Base-by-base conservation (phyloP, 2,888 invertebrate genomes). In the Drosophila buzzatii region DNA sequence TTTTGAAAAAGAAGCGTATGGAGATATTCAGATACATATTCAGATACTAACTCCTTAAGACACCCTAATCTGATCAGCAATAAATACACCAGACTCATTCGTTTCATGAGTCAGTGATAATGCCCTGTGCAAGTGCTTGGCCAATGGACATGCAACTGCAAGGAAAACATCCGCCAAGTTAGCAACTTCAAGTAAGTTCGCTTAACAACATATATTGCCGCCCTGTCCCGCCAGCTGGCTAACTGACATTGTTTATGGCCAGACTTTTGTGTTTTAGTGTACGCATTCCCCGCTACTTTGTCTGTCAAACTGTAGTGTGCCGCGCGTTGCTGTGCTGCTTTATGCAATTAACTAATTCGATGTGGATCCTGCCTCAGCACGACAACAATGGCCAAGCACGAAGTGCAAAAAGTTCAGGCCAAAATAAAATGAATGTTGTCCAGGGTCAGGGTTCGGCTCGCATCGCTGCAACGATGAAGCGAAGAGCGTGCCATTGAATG, bases 271-370 rank as follows among this genome's bases (percentile, higher is more conserved):
- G 67, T 53, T 37, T 76, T 58, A n/a, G 57, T 52, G 60, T 16
- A 51, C 37, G 57, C 70, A 74, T 47, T 59, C 67, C 57, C 57
- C 56, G 63, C 66, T 68, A 79, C 85, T 87, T 82, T 85, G 71
- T 73, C 77, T 66, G 73, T 59, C 58, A 79, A 85, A 53, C 63
- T 70, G 82, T 23, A 23, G 23, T 4, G 23, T 23, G 23, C 23
- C 4, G 23, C 23, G 23, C 59, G 53, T 57, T 16, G 51, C 35
- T 16, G 37, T 53, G 58, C 62, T 69, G 58, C 57, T 84, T 84
- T 74, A 73, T 79, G 81, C 90, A 90, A 89, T 90, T 90, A 90
- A 90, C 88, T 90, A 90, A 89, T 89, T 83, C 86, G 75, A 78
- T 79, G 79, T 73, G 73, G 75, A 65, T 70, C 72, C 71, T 72